Base-by-base conservation (phyloP, 1,140 invertebrate species). In the Ceratitis capitata region DNA sequence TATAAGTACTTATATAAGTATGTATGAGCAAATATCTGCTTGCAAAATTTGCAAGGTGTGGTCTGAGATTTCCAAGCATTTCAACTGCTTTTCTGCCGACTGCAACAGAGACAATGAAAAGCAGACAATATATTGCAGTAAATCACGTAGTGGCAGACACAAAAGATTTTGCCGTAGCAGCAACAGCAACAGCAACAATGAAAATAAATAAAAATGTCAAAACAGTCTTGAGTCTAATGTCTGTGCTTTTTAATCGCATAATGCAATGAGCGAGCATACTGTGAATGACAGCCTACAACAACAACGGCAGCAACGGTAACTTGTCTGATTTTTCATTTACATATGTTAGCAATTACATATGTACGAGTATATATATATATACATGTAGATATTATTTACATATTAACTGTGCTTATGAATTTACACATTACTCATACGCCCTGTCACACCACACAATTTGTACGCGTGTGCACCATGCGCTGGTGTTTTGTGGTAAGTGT, bases 321-420 rank as follows among this genome's bases (percentile, higher is more conserved):
- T 78, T 78, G 35, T n/a, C 26, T 39, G 4, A 7, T 3, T 26
- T 61, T 61, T n/a, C n/a, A n/a, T n/a, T n/a, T n/a, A n/a, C n/a
- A n/a, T n/a, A n/a, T n/a, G n/a, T n/a, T n/a, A n/a, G n/a, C n/a
- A n/a, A n/a, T n/a, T n/a, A n/a, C n/a, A n/a, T n/a, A n/a, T n/a
- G n/a, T n/a, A n/a, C n/a, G n/a, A n/a, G n/a, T n/a, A n/a, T n/a
- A n/a, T n/a, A n/a, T n/a, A n/a, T n/a, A n/a, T n/a, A n/a, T 29
- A 29, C 26, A 26, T 61, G 56, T 26, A 61, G 56, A 39, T 64
- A 78, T 78, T 39, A 78, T 78, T 78, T 45, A 78, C 19, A 78
- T 47, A 45, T 78, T 7, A 19, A 78, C n/a, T 42, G n/a, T n/a
- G 69, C 69, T 78, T 78, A 78, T 78, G 69, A 78, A 45, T 45